Base-by-base conservation (phyloP, 1,140 invertebrate species). In the Diprion similis region DNA sequence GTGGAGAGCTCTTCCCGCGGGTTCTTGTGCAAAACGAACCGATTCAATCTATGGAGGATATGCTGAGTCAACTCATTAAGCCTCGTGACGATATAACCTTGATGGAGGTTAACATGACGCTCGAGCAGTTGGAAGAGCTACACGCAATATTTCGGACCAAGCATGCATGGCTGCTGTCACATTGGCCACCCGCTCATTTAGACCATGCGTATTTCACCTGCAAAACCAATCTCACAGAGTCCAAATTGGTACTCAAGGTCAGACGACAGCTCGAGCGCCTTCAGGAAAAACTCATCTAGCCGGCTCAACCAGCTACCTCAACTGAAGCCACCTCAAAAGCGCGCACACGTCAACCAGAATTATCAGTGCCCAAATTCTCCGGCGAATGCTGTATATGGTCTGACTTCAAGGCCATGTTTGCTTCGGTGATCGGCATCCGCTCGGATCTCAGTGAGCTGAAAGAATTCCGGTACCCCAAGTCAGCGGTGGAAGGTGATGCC, bases 391-490 rank as follows among this genome's bases (percentile, higher is more conserved):
- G 19, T 10, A 17, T 11, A 45, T 73, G 72, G 72, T 66, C 72
- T 15, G 11, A 47, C 8, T 73, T 73, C 18, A 15, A 18, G 6
- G 66, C 66, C 8, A 11, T 47, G 10, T 73, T 73, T 19, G 13
- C 46, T 8, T 17, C 24, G 7, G 11, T 73, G 10, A 48, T 73
- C 8, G 18, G 45, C 17, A 65, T 48, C 8, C 8, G 48, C 4
- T 4, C 10, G 6, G 8, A 11, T 10, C 37, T 73, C 17, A 13
- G 24, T 13, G 47, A n/a, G 6, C 9, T 70, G 8, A 18, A 67
- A 18, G 10, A 37, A 6, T 67, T 72, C 15, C 68, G 72, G 10
- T 75, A 75, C 64, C 74, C 72, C 0, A 59, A 51, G 10, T 37
- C 47, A 4, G 48, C 66, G 15, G 48, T 72, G 13, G 46, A 47